Evolutionary conservation across 2,797 vertebrate species (phyloP).

Genomic region (Enteromius thamalakanensis): DNA sequence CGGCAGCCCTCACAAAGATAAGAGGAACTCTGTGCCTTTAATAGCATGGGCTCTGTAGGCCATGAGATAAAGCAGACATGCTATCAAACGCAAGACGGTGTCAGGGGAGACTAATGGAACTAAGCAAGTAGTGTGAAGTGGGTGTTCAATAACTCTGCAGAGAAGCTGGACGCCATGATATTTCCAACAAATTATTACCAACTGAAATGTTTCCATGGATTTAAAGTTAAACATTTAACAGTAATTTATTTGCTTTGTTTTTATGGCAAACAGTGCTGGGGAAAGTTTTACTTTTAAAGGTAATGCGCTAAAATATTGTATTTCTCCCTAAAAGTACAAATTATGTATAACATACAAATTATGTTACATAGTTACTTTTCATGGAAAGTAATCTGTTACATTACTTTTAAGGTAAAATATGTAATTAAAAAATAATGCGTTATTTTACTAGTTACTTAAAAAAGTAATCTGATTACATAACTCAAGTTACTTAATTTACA

Average conservation of each 20-base stretch:
- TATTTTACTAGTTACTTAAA: too few relatives aligned
- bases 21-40: slow-evolving; percentile 44
- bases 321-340: too few relatives aligned
- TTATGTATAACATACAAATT: too few relatives aligned
- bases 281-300: too few relatives aligned
- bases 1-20: slow-evolving; percentile 48
- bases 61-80: slow-evolving; percentile 42
- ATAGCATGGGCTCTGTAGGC: slow-evolving; percentile 36
- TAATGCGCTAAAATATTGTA: too few relatives aligned
- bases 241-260: neutral
- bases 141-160: slow-evolving; percentile 7
- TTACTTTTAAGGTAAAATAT: too few relatives aligned
- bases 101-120: slow-evolving; percentile 23
- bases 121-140: slow-evolving; percentile 29
- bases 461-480: too few relatives aligned
- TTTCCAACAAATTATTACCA: neutral
- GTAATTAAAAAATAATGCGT: too few relatives aligned
- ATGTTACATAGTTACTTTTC: too few relatives aligned
- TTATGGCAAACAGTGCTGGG: neutral
- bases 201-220: neutral
- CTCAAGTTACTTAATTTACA: too few relatives aligned
- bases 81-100: slow-evolving; percentile 39
- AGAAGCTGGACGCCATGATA: slow-evolving; percentile 17
- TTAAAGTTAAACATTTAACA: neutral
- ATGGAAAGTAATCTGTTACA: too few relatives aligned